Evolutionary conservation across 1,140 invertebrate species (phyloP), one percentile per base, ranked within the genome.

Genomic region (Bombus affinis): DNA sequence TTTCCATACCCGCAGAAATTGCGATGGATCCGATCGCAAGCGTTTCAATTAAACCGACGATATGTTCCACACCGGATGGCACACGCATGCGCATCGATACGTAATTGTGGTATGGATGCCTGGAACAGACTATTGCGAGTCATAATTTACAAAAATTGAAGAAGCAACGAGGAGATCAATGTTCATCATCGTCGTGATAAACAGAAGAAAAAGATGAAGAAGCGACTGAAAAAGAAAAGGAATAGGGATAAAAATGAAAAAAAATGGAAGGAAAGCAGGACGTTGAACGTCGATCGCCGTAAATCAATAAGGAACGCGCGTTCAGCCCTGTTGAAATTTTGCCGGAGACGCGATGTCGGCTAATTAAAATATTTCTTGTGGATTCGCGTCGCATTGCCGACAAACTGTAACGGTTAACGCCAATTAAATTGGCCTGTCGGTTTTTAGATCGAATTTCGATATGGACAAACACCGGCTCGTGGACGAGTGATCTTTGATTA

Each of bases 61-160:
- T 71, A 79, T 79, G 44, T n/a, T 42, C 68, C 22, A 15, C 37
- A 4, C 37, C 76, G 83, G 35, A 37, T n/a, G 53, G 53, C 76
- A 65, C 65, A 71, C 22, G 53, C 47, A 59, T 66, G 68, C 32
- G 28, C 35, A 83, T 78, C 74, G 74, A 10, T 42, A 39, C 57
- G 78, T 81, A 85, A 81, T 81, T 81, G 35, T 59, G 83, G 28
- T 13, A 39, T 37, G 57, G 53, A 59, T 80, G 77, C 35, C 32
- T 37, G 32, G 62, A 28, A 57, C 59, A 44, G 62, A 32, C 71
- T 44, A 70, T 47, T 47, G 78, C 74, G 71, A 72, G 47, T 72
- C 78, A 44, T 85, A 85, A 85, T 85, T 85, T 81, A 75, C 71
- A 74, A 74, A 81, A 85, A 85, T 85, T 85, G 79, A 81, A 78